phyloP scores from a whole-genome alignment of 2,797 vertebrate species.

The Serranus cabrilla region DNA sequence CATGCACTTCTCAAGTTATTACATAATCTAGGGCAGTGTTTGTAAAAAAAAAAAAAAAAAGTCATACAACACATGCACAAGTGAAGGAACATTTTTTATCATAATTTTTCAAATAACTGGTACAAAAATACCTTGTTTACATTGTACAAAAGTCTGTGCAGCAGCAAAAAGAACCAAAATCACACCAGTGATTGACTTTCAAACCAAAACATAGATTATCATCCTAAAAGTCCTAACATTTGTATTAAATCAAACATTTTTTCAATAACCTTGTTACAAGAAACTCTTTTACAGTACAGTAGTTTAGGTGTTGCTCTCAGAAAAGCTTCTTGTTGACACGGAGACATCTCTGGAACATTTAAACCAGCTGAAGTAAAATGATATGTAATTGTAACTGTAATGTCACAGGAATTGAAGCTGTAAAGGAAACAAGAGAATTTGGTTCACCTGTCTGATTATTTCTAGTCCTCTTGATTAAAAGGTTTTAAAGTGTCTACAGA shows the following conservation, averaged over 20 bases:
- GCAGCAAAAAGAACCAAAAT: conserved; percentile 46
- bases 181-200: conserved; percentile 29
- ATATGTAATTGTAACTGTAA: no score
- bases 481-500: neutral
- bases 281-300: conserved; percentile 9
- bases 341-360: conserved; percentile 16
- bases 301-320: neutral
- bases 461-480: neutral
- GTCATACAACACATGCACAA: conserved; percentile 25
- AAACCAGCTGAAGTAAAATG: neutral
- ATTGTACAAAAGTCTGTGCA: conserved; percentile 61
- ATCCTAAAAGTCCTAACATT: conserved; percentile 11
- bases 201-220: conserved; percentile 35
- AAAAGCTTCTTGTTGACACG: neutral
- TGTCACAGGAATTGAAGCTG: neutral
- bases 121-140: conserved; percentile 44
- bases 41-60: neutral
- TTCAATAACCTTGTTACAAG: no score
- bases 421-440: neutral
- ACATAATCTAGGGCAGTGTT: no score
- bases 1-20: no score
- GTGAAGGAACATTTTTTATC: conserved; percentile 17
- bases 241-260: conserved; percentile 45
- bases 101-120: conserved; percentile 15
- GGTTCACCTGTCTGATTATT: neutral